Conservation (phyloP, 2,113 vertebrate genomes). For the Cynoglossus semilaevis region DNA sequence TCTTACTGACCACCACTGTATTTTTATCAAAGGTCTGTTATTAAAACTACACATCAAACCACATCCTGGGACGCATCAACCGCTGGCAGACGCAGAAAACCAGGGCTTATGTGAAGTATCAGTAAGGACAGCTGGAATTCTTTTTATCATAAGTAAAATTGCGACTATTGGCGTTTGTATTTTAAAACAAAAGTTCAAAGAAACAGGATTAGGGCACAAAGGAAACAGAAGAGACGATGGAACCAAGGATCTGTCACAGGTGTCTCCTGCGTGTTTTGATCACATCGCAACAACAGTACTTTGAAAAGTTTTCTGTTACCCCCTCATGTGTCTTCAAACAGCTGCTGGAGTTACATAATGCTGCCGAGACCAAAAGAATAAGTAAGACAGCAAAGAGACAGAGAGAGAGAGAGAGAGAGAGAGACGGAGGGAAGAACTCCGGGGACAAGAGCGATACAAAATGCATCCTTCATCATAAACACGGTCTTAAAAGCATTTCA, state of each 20-base stretch:
- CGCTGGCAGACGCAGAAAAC: slow-evolving; percentile 12
- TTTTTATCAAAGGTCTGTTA: too few species aligned
- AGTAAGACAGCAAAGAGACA: slow-evolving; percentile 28
- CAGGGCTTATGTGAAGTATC: slow-evolving; percentile 25
- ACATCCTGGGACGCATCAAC: too few species aligned
- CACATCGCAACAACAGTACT: slow-evolving; percentile 42
- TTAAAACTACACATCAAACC: too few species aligned
- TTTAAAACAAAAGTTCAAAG: slow-evolving; percentile 12
- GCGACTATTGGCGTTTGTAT: too few species aligned
- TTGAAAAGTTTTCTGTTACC: slow-evolving; percentile 58
- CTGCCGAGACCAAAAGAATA: slow-evolving; percentile 13
- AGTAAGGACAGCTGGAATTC: not conserved
- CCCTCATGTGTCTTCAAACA: slow-evolving; percentile 53
- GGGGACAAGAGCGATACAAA: slow-evolving; percentile 21
- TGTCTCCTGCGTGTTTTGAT: slow-evolving; percentile 39
- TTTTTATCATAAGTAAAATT: too few species aligned
- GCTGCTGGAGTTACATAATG: slow-evolving; percentile 67
- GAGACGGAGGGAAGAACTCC: slow-evolving; percentile 23
- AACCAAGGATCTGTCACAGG: slow-evolving; percentile 21
- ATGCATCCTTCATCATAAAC: not conserved
- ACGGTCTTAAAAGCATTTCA: slow-evolving; percentile 5
- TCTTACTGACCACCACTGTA: too few species aligned
- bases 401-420: slow-evolving; percentile 21
- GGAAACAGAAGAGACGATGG: slow-evolving; percentile 20
- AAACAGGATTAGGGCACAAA: slow-evolving; percentile 34